Base-by-base conservation (phyloP, 1,140 invertebrate species). In the Gonioctena quinquepunctata region DNA sequence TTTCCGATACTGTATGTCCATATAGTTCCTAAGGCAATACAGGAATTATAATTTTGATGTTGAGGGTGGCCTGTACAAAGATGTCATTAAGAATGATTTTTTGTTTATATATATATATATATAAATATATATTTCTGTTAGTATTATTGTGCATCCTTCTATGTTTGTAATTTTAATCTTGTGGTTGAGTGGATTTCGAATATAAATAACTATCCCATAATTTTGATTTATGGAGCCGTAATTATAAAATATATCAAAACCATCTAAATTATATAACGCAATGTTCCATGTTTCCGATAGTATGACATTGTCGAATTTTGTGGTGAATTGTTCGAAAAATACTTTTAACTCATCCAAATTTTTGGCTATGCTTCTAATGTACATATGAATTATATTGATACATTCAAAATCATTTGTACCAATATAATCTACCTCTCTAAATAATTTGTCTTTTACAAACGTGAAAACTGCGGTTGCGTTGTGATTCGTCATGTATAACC, bases 221-320 rank as follows among this genome's bases (percentile, higher is more conserved):
- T 56, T 56, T 56, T 18, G 52, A 56, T 56, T 56, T 16, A 56
- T 56, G 52, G 7, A 16, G 21, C 52, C 21, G 18, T 56, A 21
- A 56, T 56, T 56, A 18, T 56, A 56, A 16, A 56, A 56, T n/a
- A 21, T 56, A 56, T n/a, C 21, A 21, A 16, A n/a, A 56, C 21
- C 52, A n/a, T 56, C 52, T 8, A 56, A 16, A n/a, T n/a, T n/a
- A n/a, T n/a, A n/a, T n/a, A n/a, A n/a, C n/a, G n/a, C n/a, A n/a
- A n/a, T n/a, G n/a, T 56, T 56, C 52, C 52, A 56, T 56, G 52
- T 56, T 56, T 56, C 52, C 52, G 52, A 16, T 16, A 56, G 21
- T 16, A 56, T 56, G 21, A 56, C 18, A 56, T 16, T 7, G 52
- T 56, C 52, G 21, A 56, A 56, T 42, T 42, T 42, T n/a, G 33